Base-by-base conservation (phyloP, 2,797 vertebrate genomes). In the Carcharodon carcharias region DNA sequence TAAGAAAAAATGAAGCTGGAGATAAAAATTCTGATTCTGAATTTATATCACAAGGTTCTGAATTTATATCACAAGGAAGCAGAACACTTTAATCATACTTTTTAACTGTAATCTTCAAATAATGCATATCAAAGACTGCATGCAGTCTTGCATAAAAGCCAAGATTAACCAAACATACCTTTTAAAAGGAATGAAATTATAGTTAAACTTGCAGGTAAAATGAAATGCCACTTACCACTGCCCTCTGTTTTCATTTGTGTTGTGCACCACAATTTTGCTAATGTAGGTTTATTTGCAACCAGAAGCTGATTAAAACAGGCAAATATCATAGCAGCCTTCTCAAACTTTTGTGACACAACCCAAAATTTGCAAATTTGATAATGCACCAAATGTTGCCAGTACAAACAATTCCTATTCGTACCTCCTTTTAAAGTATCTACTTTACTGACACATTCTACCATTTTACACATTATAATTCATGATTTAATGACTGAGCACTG, bases 41-140 rank as follows among this genome's bases (percentile, higher is more conserved):
- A 95, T 95, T 95, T 71, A 77, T 77, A 77, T 95, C 94, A 77
- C 69, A 73, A 95, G 45, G 93, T 95, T 95, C 67, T 54, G 67
- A 95, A 95, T 95, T 95, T 50, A 71, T 73, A 71, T 71, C 93
- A 73, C 65, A 77, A 95, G 50, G 94, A 77, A 95, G 94, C 94
- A 73, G 73, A 54, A 95, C 50, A 95, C 94, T 77, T 77, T 95
- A 95, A 95, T 95, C 94, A 73, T 95, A 54, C 67, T 77, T 95
- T 85, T 77, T 95, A 95, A 95, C 69, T 77, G 94, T 71, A 95
- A 95, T 95, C 94, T 95, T 95, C 94, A 95, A 95, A 95, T 95
- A 73, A 77, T 73, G 69, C 94, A 77, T 73, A 77, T 77, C 94
- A 95, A 95, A 95, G 94, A 71, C 65, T 28, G 54, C 50, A 77